Evolutionary conservation across 2,797 vertebrate genomes (phyloP).

Genomic region (Lycodopsis pacificus): DNA sequence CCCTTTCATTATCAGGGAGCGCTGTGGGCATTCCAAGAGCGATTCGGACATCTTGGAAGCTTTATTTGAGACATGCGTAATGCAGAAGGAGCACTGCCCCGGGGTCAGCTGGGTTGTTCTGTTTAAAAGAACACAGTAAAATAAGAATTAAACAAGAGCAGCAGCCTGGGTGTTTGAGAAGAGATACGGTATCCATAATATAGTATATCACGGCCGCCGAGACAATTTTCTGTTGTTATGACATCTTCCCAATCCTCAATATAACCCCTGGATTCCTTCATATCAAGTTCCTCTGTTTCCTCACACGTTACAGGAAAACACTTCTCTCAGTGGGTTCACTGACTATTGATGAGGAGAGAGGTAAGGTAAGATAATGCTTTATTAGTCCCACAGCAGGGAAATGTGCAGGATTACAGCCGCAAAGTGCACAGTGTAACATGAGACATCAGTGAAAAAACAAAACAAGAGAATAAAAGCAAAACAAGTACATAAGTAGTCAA

Average conservation of each 20-base stretch:
- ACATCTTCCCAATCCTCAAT: not conserved
- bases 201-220: not conserved
- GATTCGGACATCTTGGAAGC: not conserved
- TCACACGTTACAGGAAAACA: not conserved
- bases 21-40: not conserved
- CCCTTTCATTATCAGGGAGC: slow-evolving; percentile 8
- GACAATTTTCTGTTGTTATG: not conserved
- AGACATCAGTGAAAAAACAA: too few relatives aligned
- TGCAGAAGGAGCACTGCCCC: accelerated
- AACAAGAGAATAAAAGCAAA: too few relatives aligned
- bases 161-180: not conserved
- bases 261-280: not conserved
- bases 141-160: not conserved
- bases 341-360: not conserved
- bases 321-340: not conserved
- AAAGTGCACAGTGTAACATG: too few relatives aligned
- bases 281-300: slow-evolving; percentile 1
- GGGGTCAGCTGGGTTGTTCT: not conserved
- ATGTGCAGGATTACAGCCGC: too few relatives aligned
- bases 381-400: too few relatives aligned
- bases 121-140: not conserved
- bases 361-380: too few relatives aligned
- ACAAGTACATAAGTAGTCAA: too few relatives aligned
- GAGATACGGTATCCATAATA: not conserved
- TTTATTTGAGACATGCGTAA: not conserved